These are phyloP conservation scores for Champsocephalus gunnari DNA, from an alignment of 2,797 vertebrate genomes.

Conservation along the genomic window DNA sequence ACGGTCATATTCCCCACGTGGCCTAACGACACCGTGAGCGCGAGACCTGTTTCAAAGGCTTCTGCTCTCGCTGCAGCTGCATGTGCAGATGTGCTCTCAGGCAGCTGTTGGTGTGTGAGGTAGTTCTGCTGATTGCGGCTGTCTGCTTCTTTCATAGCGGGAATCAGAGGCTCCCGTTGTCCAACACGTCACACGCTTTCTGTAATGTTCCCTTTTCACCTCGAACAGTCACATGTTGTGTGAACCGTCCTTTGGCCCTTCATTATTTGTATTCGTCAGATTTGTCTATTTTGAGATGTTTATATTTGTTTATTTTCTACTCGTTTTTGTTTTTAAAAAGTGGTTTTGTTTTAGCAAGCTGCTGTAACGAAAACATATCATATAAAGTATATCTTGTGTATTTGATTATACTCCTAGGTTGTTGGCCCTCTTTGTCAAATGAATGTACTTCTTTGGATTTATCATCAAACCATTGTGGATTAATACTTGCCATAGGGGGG, in stretches of 20 bases:
- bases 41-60: background rate
- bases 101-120: background rate
- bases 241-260: too few species aligned
- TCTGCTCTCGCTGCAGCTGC: background rate
- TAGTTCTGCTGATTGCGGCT: slow-evolving; percentile 34
- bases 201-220: too few species aligned
- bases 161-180: slow-evolving; percentile 4
- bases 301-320: too few species aligned
- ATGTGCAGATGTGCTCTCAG: slow-evolving; percentile 33
- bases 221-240: too few species aligned
- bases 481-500: slow-evolving; percentile 22
- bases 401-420: background rate
- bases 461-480: slow-evolving; percentile 35
- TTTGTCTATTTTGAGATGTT: too few species aligned
- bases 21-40: background rate
- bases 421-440: slow-evolving; percentile 3
- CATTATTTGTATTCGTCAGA: too few species aligned
- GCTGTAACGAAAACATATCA: too few species aligned
- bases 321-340: too few species aligned
- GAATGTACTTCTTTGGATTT: background rate
- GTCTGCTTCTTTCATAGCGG: slow-evolving; percentile 13
- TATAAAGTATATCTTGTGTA: too few species aligned
- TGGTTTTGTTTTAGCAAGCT: too few species aligned
- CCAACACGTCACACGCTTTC: too few species aligned
- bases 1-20: background rate